A percentile compares a stretch with the other conserved stretches of the same genome.
phyloP scores from a whole-genome alignment of 2,888 invertebrate species.

The Villa cingulata region DNA sequence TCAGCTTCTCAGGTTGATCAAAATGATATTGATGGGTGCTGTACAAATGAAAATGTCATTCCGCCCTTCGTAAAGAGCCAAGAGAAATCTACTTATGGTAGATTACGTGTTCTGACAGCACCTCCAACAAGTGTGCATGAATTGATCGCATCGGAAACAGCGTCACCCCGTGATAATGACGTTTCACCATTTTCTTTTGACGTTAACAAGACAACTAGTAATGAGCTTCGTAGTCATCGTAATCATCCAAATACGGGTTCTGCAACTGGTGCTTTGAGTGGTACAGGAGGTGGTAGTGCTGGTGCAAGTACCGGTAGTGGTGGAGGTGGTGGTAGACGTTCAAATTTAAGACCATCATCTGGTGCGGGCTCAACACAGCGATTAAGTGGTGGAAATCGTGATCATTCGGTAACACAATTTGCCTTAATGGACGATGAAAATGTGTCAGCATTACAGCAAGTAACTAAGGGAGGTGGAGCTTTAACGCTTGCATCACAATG shows the following conservation, averaged over 20 bases:
- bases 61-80: conserved; percentile 20
- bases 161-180: conserved; percentile 21
- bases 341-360: conserved; percentile 27
- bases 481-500: conserved; percentile 84
- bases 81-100: conserved; percentile 56
- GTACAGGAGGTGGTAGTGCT: conserved; percentile 10
- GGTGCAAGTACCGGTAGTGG: conserved; percentile 22
- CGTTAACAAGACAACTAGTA: conserved; percentile 11
- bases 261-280: conserved; percentile 5
- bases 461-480: conserved; percentile 77
- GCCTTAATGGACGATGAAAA: conserved; percentile 89
- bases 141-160: conserved; percentile 26
- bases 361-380: conserved; percentile 21
- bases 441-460: conserved; percentile 76
- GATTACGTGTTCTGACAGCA: conserved; percentile 55
- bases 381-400: conserved; percentile 42
- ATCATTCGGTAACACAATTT: conserved; percentile 78
- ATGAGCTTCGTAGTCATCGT: conserved; percentile 10
- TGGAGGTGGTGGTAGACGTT: conserved; percentile 24
- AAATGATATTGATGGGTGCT: conserved; percentile 13
- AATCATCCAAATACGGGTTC: conserved; percentile 12
- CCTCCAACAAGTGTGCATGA: conserved; percentile 44
- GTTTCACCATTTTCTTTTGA: conserved; percentile 23
- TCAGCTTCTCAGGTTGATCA: conserved; percentile 20
- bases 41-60: conserved; percentile 11